Conservation (phyloP, 2,113 vertebrate species). For the Lepisosteus oculatus region DNA sequence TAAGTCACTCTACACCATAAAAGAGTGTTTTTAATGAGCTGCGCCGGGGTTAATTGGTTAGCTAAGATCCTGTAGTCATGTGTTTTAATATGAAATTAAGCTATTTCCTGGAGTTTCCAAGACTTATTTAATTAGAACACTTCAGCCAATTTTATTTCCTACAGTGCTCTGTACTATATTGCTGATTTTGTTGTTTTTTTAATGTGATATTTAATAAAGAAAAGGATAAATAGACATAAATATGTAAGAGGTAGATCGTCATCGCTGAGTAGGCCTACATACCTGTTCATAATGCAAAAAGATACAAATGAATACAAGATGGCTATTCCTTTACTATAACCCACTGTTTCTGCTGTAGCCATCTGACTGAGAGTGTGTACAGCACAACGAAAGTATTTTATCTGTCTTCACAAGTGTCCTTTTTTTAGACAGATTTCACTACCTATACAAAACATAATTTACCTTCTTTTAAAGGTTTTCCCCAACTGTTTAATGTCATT, state of each 20-base stretch:
- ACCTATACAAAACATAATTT: no score
- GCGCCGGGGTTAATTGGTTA: constrained; percentile 73
- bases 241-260: neutral
- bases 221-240: neutral
- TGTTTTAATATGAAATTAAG: constrained; percentile 69
- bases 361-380: no score
- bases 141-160: constrained; percentile 63
- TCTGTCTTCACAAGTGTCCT: no score
- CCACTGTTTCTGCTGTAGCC: no score
- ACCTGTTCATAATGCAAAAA: no score
- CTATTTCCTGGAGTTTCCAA: constrained; percentile 65
- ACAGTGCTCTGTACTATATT: constrained; percentile 24
- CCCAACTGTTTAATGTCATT: no score
- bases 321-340: no score
- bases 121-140: constrained; percentile 71
- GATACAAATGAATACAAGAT: no score
- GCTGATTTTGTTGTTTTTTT: constrained; percentile 14
- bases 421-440: no score
- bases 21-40: constrained; percentile 74
- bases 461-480: no score
- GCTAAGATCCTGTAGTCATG: constrained; percentile 67
- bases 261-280: no score
- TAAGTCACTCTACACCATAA: constrained; percentile 64
- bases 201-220: constrained; percentile 10
- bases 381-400: no score